Evolutionary conservation across 2,113 vertebrate species (phyloP).

Genomic region (Hippocampus comes): DNA sequence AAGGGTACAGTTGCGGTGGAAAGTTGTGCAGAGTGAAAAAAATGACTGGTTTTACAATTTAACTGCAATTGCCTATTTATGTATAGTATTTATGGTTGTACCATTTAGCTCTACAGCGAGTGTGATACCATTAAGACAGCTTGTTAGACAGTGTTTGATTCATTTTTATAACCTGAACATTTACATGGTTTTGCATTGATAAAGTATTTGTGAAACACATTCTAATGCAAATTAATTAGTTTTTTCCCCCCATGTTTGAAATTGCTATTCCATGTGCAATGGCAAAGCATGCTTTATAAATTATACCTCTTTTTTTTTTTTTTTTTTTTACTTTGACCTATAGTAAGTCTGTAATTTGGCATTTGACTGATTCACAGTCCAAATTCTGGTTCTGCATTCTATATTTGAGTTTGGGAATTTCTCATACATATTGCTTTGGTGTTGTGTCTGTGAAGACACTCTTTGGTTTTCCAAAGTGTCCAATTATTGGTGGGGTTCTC

Average conservation of each 20-base stretch:
- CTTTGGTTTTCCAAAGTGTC: slow-evolving; percentile 53
- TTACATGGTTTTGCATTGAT: background rate
- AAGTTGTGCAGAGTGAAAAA: slow-evolving; percentile 7
- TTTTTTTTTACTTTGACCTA: background rate
- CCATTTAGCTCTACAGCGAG: background rate
- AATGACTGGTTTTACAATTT: background rate
- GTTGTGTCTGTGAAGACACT: slow-evolving; percentile 32
- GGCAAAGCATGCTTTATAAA: slow-evolving; percentile 11
- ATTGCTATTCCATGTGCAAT: slow-evolving; percentile 16
- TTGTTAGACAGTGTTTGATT: slow-evolving; percentile 35
- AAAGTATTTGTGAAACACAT: slow-evolving; percentile 7
- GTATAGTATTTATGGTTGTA: background rate
- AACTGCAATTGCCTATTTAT: background rate
- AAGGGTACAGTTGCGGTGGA: slow-evolving; percentile 39
- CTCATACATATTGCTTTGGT: slow-evolving; percentile 32
- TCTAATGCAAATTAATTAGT: slow-evolving; percentile 19
- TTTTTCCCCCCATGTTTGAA: slow-evolving; percentile 10
- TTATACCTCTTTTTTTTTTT: slow-evolving; percentile 3
- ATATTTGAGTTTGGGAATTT: slow-evolving; percentile 51
- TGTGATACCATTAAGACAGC: background rate
- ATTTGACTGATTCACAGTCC: slow-evolving; percentile 28
- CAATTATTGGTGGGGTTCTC: slow-evolving; percentile 56
- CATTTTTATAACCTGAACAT: slow-evolving; percentile 16
- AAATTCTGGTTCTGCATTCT: slow-evolving; percentile 31
- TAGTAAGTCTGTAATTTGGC: slow-evolving; percentile 37